phyloP scores from a whole-genome alignment of 1,140 invertebrate genomes.

The Latrodectus geometricus region DNA sequence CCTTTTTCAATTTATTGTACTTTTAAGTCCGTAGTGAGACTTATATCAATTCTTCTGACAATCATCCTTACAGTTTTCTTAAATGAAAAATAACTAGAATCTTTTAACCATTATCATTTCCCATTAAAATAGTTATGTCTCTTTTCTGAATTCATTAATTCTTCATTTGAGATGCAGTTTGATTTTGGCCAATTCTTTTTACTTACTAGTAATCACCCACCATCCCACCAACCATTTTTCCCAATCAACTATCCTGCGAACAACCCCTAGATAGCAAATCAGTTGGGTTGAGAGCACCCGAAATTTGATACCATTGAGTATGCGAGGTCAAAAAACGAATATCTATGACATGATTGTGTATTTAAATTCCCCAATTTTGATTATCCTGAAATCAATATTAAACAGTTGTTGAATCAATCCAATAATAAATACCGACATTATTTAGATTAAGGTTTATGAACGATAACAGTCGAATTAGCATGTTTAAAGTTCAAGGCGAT shows the following conservation, averaged over 20 bases:
- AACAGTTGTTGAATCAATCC: too few relatives aligned
- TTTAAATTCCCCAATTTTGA: too few relatives aligned
- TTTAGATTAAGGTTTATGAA: neutral
- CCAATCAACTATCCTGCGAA: neutral
- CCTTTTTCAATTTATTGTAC: neutral
- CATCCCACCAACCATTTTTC: neutral
- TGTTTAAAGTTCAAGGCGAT: constrained; percentile 12
- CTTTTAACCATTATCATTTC: neutral
- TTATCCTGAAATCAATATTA: too few relatives aligned
- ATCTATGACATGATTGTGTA: too few relatives aligned
- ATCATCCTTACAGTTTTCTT: neutral
- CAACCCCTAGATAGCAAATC: constrained; percentile 2
- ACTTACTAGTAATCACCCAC: neutral
- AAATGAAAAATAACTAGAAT: neutral
- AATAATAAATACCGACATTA: constrained; percentile 7
- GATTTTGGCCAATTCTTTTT: neutral
- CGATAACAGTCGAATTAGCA: neutral
- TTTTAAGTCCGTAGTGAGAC: neutral
- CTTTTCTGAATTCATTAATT: neutral
- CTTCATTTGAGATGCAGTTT: neutral
- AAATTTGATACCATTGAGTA: too few relatives aligned
- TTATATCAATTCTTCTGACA: neutral
- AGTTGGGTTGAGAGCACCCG: neutral
- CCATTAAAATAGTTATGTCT: neutral
- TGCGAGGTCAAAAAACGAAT: too few relatives aligned